These are phyloP conservation scores for Lepisosteus osseus DNA, from an alignment of 2,113 vertebrate species.

Conservation along the genomic window DNA sequence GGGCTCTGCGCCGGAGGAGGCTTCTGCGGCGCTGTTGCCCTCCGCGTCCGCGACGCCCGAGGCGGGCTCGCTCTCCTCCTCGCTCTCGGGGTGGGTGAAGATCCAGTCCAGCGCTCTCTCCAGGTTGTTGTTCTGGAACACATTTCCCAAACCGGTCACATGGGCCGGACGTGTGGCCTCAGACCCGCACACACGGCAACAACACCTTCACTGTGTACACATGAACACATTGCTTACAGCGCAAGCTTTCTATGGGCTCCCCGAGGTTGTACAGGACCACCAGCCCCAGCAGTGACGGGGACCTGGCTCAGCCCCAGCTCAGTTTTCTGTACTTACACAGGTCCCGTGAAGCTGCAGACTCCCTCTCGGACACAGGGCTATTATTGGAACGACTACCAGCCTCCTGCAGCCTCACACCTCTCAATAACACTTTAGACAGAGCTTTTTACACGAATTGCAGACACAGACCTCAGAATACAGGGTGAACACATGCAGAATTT, in stretches of 20 bases:
- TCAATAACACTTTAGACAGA: neutral
- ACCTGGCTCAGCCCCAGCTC: slow-evolving; percentile 8
- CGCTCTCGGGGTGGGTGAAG: slow-evolving; percentile 83
- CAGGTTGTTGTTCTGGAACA: slow-evolving; percentile 85
- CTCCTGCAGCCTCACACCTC: slow-evolving; percentile 34
- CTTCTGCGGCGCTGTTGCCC: slow-evolving; percentile 76
- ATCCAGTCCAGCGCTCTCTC: slow-evolving; percentile 96
- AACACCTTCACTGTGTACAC: no score
- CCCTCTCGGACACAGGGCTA: slow-evolving; percentile 36
- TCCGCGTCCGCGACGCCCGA: slow-evolving; percentile 74
- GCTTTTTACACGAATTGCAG: neutral
- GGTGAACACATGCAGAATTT: no score
- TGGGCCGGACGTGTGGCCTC: no score
- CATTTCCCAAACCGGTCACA: neutral
- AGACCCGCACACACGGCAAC: no score
- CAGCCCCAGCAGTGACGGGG: slow-evolving; percentile 4
- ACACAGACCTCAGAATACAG: no score
- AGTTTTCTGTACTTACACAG: slow-evolving; percentile 27
- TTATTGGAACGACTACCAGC: slow-evolving; percentile 41
- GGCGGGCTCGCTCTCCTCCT: slow-evolving; percentile 73
- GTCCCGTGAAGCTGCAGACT: slow-evolving; percentile 30
- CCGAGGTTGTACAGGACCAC: neutral
- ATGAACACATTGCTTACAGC: no score
- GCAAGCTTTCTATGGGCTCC: no score
- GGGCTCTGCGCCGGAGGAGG: slow-evolving; percentile 74